These are phyloP conservation scores for Synanthedon tipuliformis DNA, from an alignment of 2,888 invertebrate genomes.

Conservation along the genomic window DNA sequence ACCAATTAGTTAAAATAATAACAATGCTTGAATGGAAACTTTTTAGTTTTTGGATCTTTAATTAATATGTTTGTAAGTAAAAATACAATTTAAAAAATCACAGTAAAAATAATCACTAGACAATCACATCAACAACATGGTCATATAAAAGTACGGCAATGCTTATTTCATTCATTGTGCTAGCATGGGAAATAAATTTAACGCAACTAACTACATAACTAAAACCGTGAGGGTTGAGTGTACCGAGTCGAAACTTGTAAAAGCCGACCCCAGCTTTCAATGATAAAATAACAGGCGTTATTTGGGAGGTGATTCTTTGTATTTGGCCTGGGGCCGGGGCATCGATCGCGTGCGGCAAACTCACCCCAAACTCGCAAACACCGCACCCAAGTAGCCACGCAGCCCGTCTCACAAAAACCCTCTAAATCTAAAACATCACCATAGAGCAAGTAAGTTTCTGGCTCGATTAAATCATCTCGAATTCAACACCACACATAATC, in stretches of 20 bases:
- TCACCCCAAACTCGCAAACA: slow-evolving; percentile 51
- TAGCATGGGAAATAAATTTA: too few species aligned
- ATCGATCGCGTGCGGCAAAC: slow-evolving; percentile 64
- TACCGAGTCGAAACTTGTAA: neutral
- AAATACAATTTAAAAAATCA: too few species aligned
- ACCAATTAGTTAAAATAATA: too few species aligned
- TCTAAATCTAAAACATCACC: slow-evolving; percentile 23
- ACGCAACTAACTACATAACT: too few species aligned
- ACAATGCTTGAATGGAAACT: too few species aligned
- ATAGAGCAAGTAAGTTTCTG: slow-evolving; percentile 25
- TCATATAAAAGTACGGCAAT: too few species aligned
- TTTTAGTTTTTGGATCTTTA: too few species aligned
- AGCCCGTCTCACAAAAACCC: slow-evolving; percentile 30
- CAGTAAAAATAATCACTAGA: too few species aligned
- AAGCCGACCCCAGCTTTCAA: slow-evolving; percentile 6
- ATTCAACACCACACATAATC: neutral
- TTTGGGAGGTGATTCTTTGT: slow-evolving; percentile 43
- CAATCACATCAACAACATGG: too few species aligned
- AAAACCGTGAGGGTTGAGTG: too few species aligned
- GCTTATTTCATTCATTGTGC: too few species aligned
- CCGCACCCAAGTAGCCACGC: slow-evolving; percentile 38
- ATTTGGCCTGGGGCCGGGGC: slow-evolving; percentile 40
- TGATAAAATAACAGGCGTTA: slow-evolving; percentile 32
- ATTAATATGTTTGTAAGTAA: too few species aligned
- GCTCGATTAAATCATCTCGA: slow-evolving; percentile 5